Evolutionary conservation across 1,140 invertebrate species (phyloP), one percentile per base, ranked within the genome.

Genomic region (Phthorimaea operculella): DNA sequence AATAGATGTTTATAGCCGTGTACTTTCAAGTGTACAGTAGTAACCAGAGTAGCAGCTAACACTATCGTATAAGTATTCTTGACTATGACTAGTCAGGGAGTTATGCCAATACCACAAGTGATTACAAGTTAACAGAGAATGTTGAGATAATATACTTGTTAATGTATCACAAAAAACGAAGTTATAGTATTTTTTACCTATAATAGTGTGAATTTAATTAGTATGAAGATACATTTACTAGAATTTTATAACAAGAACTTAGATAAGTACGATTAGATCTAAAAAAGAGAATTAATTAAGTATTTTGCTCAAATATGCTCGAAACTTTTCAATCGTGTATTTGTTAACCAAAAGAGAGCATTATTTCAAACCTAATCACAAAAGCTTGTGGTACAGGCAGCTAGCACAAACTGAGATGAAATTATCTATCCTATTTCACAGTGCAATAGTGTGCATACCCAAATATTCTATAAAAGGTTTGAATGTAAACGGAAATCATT

Each of bases 361-460:
- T n/a, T 39, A 39, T 39, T 39, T 39, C 8, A 39, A 39, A 39
- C 21, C 21, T 28, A 28, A 28, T 28, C 21, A 28, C 21, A 28
- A 28, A 28, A 28, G 2, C 53, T 16, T 52, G 21, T 64, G 60
- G 62, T 59, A 66, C 55, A 39, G 60, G 57, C 57, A n/a, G 28
- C 33, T 9, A 33, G 55, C 54, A 53, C 33, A 42, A 45, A 44
- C 51, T 54, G 36, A 53, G 33, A 57, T 54, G 39, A 59, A 62
- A 44, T 55, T 66, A 21, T 55, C 54, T 65, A 65, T 64, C 61
- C 62, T 73, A 68, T 56, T 56, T 58, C 64, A 66, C 51, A 60
- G 70, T 68, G 64, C 64, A 66, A 56, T 67, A 63, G 63, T 60
- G 70, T 73, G 70, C 68, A 64, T 66, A 70, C 55, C 59, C 58